Percentiles rank a stretch among this genome's conserved stretches.
These are phyloP conservation scores for Papilio gigon DNA, from an alignment of 2,888 invertebrate genomes.

Conservation along the genomic window DNA sequence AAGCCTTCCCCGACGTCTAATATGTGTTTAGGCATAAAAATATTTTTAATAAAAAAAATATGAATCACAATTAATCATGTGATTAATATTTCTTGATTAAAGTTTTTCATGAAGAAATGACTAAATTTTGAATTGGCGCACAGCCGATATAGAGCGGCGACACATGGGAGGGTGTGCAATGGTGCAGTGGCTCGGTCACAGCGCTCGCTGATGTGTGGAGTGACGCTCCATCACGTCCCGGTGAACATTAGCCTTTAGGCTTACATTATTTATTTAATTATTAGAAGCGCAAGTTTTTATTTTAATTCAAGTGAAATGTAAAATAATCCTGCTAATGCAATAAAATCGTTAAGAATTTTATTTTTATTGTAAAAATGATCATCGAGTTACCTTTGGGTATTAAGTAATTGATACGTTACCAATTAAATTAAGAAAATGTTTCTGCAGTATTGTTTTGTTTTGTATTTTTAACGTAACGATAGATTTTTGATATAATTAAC, in stretches of 20 bases:
- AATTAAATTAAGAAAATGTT: too few relatives aligned
- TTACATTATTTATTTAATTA: conserved; percentile 43
- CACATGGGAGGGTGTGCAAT: conserved; percentile 61
- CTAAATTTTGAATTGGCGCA: conserved; percentile 39
- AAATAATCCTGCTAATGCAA: too few relatives aligned
- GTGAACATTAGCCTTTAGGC: conserved; percentile 63
- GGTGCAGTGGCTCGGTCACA: conserved; percentile 61
- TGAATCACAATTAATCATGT: neutral
- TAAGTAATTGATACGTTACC: too few relatives aligned
- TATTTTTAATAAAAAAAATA: too few relatives aligned
- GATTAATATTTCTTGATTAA: conserved; percentile 22
- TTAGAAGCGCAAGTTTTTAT: neutral
- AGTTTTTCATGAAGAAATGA: conserved; percentile 33
- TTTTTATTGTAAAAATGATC: too few relatives aligned
- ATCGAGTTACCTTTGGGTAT: too few relatives aligned
- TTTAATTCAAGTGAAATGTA: neutral
- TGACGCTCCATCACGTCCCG: conserved; percentile 61
- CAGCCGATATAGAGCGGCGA: conserved; percentile 40
- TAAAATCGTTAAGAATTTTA: too few relatives aligned
- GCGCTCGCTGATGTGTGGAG: conserved; percentile 60
- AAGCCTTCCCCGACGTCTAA: too few relatives aligned
- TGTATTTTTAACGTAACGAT: neutral
- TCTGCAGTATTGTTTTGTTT: neutral
- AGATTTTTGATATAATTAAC: conserved; percentile 14
- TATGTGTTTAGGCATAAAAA: too few relatives aligned